Base-by-base conservation (phyloP, 2,888 invertebrate genomes). In the Leptinotarsa haldemani region DNA sequence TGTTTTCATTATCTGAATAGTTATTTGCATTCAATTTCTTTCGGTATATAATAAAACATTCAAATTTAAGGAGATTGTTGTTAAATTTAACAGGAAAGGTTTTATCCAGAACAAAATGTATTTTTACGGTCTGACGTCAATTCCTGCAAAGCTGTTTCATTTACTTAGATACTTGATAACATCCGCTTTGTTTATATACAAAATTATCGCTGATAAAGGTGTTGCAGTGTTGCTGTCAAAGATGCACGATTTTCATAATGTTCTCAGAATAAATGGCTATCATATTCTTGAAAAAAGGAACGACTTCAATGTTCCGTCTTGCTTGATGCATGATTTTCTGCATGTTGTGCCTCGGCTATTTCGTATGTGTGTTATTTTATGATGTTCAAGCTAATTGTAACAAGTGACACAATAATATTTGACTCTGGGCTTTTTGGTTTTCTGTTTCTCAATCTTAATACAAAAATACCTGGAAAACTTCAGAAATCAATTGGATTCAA, bases 181-280 rank as follows among this genome's bases (percentile, higher is more conserved):
- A 22, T 56, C 13, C 12, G 22, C 56, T 25, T 65, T 65, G 46
- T 64, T 64, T 64, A 64, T 20, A 40, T n/a, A 64, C 64, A 4
- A 40, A 40, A 20, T 56, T 56, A 56, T 56, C 56, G 22, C 56
- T 15, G 22, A 56, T 56, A 12, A 20, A 56, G 56, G 15, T 56
- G 16, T 56, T 50, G n/a, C n/a, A 50, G n/a, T 50, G 16, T 50
- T n/a, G 13, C 9, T 13, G 22, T 25, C 52, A 13, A 56, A 20
- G 13, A 22, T 56, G 4, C 22, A 18, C 4, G 20, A 13, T 56
- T 56, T 56, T 56, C 13, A 56, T 22, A 40, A 40, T 40, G 9
- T 40, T 9, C 40, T 40, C 40, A 2, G 40, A 30, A 30, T 30
- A 30, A 30, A 30, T 30, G 5, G 30, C 30, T 30, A 30, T 30